phyloP scores from a whole-genome alignment of 53 echinoderm and acorn worm species.

The Paelopatides confundens region DNA sequence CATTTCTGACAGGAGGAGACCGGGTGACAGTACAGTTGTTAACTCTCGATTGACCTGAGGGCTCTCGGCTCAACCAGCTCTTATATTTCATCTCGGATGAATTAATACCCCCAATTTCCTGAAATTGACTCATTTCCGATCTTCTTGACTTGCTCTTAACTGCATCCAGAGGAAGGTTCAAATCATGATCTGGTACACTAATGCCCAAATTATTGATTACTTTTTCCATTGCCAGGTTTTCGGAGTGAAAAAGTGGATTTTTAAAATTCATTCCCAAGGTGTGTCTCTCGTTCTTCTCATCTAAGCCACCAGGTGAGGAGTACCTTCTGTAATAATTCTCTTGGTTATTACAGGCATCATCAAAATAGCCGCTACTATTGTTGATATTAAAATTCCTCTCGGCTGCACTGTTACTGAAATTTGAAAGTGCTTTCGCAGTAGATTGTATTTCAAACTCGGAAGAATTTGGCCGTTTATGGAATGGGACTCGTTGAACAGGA shows the following conservation, averaged over 20 bases:
- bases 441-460: not conserved
- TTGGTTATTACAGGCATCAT: not conserved
- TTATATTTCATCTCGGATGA: not conserved
- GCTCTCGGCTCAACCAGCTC: not conserved
- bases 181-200: conserved; percentile 4
- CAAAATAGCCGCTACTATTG: not conserved
- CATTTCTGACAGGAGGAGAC: not conserved
- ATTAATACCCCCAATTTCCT: not conserved
- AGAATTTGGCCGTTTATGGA: not conserved
- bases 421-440: not conserved
- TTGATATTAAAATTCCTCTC: conserved; percentile 28
- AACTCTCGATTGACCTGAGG: not conserved
- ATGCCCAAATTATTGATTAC: conserved; percentile 1
- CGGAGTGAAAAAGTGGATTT: not conserved
- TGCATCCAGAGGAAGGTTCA: not conserved
- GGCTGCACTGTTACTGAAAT: not conserved
- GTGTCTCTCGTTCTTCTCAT: not conserved
- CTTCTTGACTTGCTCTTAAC: not conserved
- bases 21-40: not conserved
- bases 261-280: not conserved
- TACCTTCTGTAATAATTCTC: not conserved
- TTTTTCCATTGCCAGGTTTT: not conserved
- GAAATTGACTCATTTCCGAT: not conserved
- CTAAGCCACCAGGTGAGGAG: not conserved
- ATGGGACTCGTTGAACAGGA: not conserved